Conservation (phyloP, 2,888 invertebrate species). For the Plebejus argus region DNA sequence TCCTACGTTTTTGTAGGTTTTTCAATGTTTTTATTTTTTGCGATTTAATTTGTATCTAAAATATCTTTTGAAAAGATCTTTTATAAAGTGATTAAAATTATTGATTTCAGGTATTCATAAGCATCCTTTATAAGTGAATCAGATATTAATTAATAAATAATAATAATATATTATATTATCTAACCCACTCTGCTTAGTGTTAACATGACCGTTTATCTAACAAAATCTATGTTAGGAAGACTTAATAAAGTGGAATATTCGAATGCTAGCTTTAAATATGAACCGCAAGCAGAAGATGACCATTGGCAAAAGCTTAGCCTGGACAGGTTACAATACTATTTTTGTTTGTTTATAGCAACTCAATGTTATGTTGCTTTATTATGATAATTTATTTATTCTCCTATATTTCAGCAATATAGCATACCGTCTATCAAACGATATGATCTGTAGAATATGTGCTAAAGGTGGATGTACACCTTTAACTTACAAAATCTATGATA, state of each 20-base stretch:
- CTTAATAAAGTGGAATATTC: conserved; percentile 61
- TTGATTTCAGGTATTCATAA: background rate
- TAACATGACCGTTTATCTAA: conserved; percentile 71
- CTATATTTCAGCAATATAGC: conserved; percentile 54
- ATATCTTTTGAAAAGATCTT: background rate
- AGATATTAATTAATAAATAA: no score
- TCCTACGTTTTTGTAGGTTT: no score
- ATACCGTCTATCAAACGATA: conserved; percentile 57
- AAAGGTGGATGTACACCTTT: conserved; percentile 64
- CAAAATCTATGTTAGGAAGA: conserved; percentile 66
- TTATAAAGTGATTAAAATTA: background rate
- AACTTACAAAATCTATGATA: conserved; percentile 61
- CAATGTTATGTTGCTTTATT: background rate
- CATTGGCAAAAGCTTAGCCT: conserved; percentile 65
- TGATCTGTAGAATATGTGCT: conserved; percentile 71
- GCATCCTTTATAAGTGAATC: background rate
- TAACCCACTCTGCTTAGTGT: no score
- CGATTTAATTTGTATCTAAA: background rate
- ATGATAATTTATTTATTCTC: conserved; percentile 9
- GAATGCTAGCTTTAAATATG: conserved; percentile 46
- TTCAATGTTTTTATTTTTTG: background rate
- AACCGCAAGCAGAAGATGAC: conserved; percentile 47
- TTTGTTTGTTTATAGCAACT: background rate
- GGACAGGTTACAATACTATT: conserved; percentile 47
- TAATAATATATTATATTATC: no score